Conservation (phyloP, 1,140 invertebrate genomes). For the Sinella curviseta region DNA sequence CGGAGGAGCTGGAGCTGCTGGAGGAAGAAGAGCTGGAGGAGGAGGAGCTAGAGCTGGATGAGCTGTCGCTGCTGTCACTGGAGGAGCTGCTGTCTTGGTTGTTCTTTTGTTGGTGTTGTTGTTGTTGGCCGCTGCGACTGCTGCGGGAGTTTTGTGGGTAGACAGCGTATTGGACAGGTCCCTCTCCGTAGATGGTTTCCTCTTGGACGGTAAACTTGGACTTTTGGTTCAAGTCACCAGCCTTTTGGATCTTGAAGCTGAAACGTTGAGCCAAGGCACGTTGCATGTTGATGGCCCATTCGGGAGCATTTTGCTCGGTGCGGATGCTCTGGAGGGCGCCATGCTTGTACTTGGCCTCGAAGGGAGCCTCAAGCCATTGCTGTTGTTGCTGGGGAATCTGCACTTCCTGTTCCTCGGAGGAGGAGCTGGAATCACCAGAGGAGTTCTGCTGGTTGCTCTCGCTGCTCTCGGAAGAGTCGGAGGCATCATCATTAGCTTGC, state of each 20-base stretch:
- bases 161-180: not conserved
- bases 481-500: not conserved
- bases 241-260: conserved; percentile 10
- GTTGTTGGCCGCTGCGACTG: not conserved
- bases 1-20: not conserved
- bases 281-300: conserved; percentile 23
- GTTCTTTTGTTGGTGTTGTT: not conserved
- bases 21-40: not conserved
- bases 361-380: conserved; percentile 3
- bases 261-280: not conserved
- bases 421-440: not conserved
- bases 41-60: not conserved
- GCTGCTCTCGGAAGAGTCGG: not conserved
- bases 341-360: not conserved
- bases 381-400: not conserved
- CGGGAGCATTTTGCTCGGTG: conserved; percentile 9
- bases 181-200: conserved; percentile 8
- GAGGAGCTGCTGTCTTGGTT: not conserved
- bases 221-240: not conserved
- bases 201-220: not conserved
- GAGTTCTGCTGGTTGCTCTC: conserved; percentile 5
- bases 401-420: not conserved
- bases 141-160: not conserved
- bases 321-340: not conserved
- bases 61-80: not conserved